phyloP scores from a whole-genome alignment of 2,888 invertebrate genomes.

The Andrena minutula region DNA sequence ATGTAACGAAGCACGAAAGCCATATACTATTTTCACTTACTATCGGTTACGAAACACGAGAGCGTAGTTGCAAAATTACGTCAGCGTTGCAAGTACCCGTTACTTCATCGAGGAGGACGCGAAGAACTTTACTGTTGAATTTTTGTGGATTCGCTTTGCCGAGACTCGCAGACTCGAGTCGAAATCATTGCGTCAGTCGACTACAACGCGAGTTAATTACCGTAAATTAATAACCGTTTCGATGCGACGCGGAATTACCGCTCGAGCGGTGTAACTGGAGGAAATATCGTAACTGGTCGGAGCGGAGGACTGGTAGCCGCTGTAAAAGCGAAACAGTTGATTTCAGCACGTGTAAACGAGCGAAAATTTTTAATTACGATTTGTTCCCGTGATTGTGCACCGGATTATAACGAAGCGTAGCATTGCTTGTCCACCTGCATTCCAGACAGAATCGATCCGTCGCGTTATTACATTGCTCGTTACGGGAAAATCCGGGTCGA shows the following conservation, averaged over 20 bases:
- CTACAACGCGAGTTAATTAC: constrained; percentile 39
- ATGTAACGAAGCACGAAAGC: neutral
- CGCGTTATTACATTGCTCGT: neutral
- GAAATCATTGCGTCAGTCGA: constrained; percentile 20
- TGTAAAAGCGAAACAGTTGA: neutral
- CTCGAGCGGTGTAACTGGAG: neutral
- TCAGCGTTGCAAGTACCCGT: neutral
- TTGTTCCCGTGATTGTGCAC: neutral
- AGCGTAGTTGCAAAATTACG: constrained; percentile 5
- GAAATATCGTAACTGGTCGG: constrained; percentile 22
- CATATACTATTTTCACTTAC: neutral
- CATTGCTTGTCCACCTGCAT: neutral
- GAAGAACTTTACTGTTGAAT: neutral
- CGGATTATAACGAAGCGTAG: neutral
- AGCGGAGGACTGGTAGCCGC: neutral
- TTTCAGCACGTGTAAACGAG: neutral
- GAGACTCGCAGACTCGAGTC: neutral
- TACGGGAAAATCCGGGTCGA: neutral
- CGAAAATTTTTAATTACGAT: constrained; percentile 17
- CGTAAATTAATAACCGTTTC: constrained; percentile 47
- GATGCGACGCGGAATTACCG: constrained; percentile 26
- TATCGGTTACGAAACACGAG: constrained; percentile 2
- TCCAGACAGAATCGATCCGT: neutral
- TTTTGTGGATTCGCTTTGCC: constrained; percentile 14
- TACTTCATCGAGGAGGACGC: neutral